Evolutionary conservation across 2,113 vertebrate genomes (phyloP).

Genomic region (Capricornis sumatraensis): DNA sequence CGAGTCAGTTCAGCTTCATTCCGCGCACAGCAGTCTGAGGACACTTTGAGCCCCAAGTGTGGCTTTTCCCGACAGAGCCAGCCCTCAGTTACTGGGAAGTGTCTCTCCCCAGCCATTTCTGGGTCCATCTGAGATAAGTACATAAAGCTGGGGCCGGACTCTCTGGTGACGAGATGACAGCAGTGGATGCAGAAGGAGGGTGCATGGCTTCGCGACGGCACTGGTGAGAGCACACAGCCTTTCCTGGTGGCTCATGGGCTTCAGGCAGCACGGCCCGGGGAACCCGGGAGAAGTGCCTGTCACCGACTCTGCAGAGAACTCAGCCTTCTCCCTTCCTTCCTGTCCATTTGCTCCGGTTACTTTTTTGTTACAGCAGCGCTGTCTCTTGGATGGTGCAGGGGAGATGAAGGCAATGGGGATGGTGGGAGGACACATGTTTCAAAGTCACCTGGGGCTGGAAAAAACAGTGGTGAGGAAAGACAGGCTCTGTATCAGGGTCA

Average conservation of each 20-base stretch:
- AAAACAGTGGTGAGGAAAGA: neutral
- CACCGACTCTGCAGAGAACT: neutral
- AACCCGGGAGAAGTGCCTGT: neutral
- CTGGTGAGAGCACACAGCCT: neutral
- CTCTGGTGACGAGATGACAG: neutral
- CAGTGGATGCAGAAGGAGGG: neutral
- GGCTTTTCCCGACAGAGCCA: constrained; percentile 45
- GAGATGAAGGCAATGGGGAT: neutral
- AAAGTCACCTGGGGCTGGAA: neutral
- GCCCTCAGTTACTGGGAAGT: neutral
- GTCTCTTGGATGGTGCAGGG: neutral
- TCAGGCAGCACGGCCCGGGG: neutral
- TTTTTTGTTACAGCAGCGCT: neutral
- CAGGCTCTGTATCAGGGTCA: no score
- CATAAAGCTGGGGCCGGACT: neutral
- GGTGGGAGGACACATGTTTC: neutral
- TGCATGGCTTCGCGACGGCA: neutral
- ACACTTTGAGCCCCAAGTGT: constrained; percentile 41
- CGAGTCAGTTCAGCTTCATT: neutral
- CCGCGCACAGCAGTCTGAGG: neutral
- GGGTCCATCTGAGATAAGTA: constrained; percentile 33
- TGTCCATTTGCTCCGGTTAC: neutral
- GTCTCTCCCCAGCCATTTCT: neutral
- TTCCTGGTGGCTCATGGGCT: neutral
- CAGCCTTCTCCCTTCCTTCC: neutral